Conservation (phyloP, 2,113 vertebrate genomes). For the Abramis brama region DNA sequence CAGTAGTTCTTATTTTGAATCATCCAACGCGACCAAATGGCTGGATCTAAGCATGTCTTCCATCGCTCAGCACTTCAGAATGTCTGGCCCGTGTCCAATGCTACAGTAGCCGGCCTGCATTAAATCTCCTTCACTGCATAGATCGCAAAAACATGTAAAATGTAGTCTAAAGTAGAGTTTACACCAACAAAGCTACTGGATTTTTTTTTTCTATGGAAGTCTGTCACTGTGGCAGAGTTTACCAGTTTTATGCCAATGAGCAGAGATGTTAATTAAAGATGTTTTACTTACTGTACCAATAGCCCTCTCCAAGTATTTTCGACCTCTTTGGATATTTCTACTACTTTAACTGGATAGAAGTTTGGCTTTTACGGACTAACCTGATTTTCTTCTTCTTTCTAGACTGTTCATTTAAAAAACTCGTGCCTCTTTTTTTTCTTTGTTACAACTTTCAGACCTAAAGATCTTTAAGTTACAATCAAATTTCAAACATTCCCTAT, state of each 20-base stretch:
- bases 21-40: slow-evolving; percentile 16
- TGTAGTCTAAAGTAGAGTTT: background rate
- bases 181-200: background rate
- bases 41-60: slow-evolving; percentile 53
- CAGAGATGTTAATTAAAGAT: background rate
- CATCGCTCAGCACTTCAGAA: slow-evolving; percentile 66
- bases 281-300: background rate
- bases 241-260: background rate
- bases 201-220: background rate
- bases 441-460: background rate
- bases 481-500: background rate
- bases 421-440: background rate
- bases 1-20: background rate
- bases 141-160: background rate
- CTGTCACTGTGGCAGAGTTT: background rate
- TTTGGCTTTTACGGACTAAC: background rate
- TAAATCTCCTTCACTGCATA: slow-evolving; percentile 17
- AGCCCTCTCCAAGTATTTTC: background rate
- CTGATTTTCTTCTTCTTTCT: background rate
- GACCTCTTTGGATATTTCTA: background rate
- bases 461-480: background rate
- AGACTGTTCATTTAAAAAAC: background rate
- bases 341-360: background rate
- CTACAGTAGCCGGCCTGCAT: slow-evolving; percentile 36
- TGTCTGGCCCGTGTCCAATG: slow-evolving; percentile 57